These are phyloP conservation scores for Caenorhabditis imperialis DNA, from an alignment of 2,888 invertebrate species.

Conservation along the genomic window DNA sequence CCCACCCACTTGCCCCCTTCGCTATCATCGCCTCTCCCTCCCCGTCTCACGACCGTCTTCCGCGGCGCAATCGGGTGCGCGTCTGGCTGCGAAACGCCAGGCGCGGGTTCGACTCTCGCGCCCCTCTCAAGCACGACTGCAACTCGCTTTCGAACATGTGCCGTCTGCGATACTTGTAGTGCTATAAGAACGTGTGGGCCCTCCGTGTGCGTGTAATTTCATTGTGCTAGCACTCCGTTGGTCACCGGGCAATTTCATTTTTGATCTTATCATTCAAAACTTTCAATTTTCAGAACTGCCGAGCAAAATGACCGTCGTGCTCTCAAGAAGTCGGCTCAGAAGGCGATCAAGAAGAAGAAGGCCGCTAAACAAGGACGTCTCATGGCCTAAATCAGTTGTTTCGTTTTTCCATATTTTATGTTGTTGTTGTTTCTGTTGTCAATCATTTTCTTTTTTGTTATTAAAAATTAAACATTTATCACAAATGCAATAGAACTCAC, in stretches of 20 bases:
- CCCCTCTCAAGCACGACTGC: constrained; percentile 30
- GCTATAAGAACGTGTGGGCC: constrained; percentile 40
- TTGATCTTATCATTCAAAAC: too few relatives aligned
- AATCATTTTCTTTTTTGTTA: neutral
- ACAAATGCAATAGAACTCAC: constrained; percentile 23
- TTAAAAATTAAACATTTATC: constrained; percentile 2
- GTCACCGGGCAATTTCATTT: constrained; percentile 32
- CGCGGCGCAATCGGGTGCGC: constrained; percentile 25
- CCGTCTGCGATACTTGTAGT: constrained; percentile 46
- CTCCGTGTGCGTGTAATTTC: constrained; percentile 51
- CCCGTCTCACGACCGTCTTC: neutral
- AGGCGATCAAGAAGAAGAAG: constrained; percentile 60
- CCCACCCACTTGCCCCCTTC: too few relatives aligned
- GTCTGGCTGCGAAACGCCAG: neutral
- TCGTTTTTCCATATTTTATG: constrained; percentile 6
- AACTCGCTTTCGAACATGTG: constrained; percentile 32
- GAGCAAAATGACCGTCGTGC: constrained; percentile 58
- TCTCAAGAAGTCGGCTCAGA: constrained; percentile 62
- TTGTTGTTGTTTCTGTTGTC: constrained; percentile 24
- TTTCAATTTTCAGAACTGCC: constrained; percentile 51
- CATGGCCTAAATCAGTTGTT: constrained; percentile 41
- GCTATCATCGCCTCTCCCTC: neutral
- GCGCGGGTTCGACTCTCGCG: constrained; percentile 16
- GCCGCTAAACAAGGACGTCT: constrained; percentile 43
- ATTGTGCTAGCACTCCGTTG: constrained; percentile 48